Base-by-base conservation (phyloP, 2,888 invertebrate genomes). In the Nipponacmea schrenckii region DNA sequence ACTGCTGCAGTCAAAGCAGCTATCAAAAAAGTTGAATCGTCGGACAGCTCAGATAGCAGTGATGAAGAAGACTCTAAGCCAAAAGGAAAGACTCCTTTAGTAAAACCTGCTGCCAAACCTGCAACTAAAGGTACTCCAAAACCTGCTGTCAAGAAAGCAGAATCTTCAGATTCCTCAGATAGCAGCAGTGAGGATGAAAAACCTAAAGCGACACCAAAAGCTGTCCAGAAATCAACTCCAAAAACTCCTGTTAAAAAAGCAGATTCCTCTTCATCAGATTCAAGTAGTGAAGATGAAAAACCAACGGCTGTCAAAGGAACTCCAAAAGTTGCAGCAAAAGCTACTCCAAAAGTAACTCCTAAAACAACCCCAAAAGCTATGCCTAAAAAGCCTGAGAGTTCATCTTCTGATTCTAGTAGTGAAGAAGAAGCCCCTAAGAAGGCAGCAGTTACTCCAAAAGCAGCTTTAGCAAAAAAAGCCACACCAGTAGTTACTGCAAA, bases 81-180 rank as follows among this genome's bases (percentile, higher is more conserved):
- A 1, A 69, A 64, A 64, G 63, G 24, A 56, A 67, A 67, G 27
- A 24, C 15, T 0, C 20, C 24, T 14, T 2, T 24, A 3, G 56
- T 15, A 3, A 56, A 56, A 56, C 20, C 44, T 39, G 39, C 39
- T 39, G 10, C 39, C 24, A 72, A 73, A 45, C 67, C 71, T 70
- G 68, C 70, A 62, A 64, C 63, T 56, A 77, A 69, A 72, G 67
- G 63, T 31, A n/a, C 39, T 39, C 1, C 39, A 31, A 72, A 73
- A 45, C 67, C 71, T 70, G 68, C 70, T 56, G 73, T 69, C n/a
- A 71, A 77, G 63, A 80, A 78, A 75, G 73, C 64, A 26, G 66
- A 70, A 64, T 20, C 74, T 67, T 26, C 31, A 64, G 17, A 27
- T 20, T 39, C 31, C 7, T 10, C 44, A 12, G 39, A n/a, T 31